Evolutionary conservation across 2,888 invertebrate species (phyloP).

Genomic region (Orthonychiurus folsomi): DNA sequence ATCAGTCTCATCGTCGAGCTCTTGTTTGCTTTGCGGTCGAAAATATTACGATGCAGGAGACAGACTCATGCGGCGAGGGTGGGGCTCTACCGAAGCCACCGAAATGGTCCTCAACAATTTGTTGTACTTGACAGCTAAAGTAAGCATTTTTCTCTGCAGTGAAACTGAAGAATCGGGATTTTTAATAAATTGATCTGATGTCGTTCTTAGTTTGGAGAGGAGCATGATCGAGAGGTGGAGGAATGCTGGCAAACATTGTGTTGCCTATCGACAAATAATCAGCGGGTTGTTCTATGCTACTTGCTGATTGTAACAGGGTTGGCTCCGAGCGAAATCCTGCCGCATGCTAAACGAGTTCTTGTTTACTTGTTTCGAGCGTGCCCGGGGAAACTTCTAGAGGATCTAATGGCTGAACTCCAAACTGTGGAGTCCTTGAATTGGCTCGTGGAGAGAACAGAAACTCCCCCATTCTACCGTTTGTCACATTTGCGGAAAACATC

Average conservation of each 20-base stretch:
- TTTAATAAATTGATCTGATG: background rate
- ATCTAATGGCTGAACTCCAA: constrained; percentile 94
- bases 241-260: constrained; percentile 93
- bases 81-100: constrained; percentile 98
- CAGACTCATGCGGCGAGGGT: constrained; percentile 55
- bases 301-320: constrained; percentile 92
- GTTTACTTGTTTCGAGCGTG: constrained; percentile 84
- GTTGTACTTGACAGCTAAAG: constrained; percentile 94
- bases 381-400: constrained; percentile 85
- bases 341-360: constrained; percentile 88
- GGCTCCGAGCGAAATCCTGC: constrained; percentile 88
- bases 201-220: constrained; percentile 72
- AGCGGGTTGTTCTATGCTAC: constrained; percentile 91
- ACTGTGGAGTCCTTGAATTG: constrained; percentile 94
- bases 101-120: constrained; percentile 99
- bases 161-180: background rate
- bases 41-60: constrained; percentile 33
- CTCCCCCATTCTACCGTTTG: constrained; percentile 93
- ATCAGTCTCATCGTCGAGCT: constrained; percentile 32
- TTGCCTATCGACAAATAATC: constrained; percentile 92
- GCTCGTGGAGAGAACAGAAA: constrained; percentile 91
- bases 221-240: constrained; percentile 90
- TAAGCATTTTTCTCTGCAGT: no score
- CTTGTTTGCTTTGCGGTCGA: constrained; percentile 37
- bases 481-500: constrained; percentile 85